phyloP scores from a whole-genome alignment of 2,888 invertebrate species.

The Zaprionus lineosus region DNA sequence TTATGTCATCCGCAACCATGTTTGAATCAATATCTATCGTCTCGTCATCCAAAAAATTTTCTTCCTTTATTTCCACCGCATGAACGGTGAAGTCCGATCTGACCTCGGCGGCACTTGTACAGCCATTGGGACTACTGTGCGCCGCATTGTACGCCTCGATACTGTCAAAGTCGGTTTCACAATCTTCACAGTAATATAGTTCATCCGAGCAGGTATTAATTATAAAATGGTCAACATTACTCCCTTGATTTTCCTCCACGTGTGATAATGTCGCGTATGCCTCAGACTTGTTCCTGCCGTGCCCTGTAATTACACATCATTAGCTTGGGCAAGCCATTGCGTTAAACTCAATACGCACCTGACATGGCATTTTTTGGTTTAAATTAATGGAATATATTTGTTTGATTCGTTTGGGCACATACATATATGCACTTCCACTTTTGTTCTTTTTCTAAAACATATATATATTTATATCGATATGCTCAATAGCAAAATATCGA shows the following conservation, averaged over 20 bases:
- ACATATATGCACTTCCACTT: constrained; percentile 6
- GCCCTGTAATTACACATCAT: constrained; percentile 9
- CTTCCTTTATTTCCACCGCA: constrained; percentile 31
- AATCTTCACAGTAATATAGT: constrained; percentile 49
- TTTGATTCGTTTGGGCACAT: not conserved
- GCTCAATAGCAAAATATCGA: not conserved
- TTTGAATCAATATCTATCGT: constrained; percentile 14
- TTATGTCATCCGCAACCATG: constrained; percentile 19
- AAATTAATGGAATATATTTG: not conserved
- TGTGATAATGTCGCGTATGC: constrained; percentile 15
- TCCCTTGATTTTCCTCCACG: constrained; percentile 32
- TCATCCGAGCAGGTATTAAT: constrained; percentile 38
- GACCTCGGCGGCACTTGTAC: constrained; percentile 14
- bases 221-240: constrained; percentile 39
- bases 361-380: constrained; percentile 47
- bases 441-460: constrained; percentile 10
- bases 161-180: constrained; percentile 41
- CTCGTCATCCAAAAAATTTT: constrained; percentile 10
- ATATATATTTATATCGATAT: constrained; percentile 17
- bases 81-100: constrained; percentile 18
- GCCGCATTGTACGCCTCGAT: constrained; percentile 39
- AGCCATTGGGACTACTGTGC: constrained; percentile 27
- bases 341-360: constrained; percentile 25
- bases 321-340: not conserved
- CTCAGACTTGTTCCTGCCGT: not conserved